These are phyloP conservation scores for Yponomeuta plumbellus DNA, from an alignment of 2,888 invertebrate genomes.

Conservation along the genomic window DNA sequence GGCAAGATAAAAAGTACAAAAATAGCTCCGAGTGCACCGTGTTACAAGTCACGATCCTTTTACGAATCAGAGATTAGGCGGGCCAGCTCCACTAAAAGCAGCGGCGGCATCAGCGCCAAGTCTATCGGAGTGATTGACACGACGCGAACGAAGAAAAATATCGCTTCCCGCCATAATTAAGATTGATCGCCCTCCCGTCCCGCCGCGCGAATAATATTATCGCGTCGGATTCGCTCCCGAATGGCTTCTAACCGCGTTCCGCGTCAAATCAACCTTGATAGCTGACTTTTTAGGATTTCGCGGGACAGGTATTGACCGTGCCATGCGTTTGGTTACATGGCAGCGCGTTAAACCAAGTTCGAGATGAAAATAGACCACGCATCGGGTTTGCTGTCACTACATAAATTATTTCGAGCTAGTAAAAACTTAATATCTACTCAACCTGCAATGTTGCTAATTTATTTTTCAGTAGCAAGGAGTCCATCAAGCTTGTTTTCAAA, in stretches of 20 bases:
- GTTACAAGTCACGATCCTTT: background rate
- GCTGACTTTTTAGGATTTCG: background rate
- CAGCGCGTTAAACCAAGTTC: no score
- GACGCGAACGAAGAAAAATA: constrained; percentile 34
- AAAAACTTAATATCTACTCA: no score
- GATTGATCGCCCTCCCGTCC: constrained; percentile 30
- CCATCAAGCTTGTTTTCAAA: no score
- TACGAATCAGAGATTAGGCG: background rate
- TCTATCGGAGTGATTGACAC: constrained; percentile 24
- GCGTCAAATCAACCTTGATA: constrained; percentile 2
- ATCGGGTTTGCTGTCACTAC: no score
- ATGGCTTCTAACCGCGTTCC: constrained; percentile 10
- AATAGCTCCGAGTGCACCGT: no score
- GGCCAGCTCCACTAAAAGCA: background rate
- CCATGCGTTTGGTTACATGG: background rate
- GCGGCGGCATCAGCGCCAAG: background rate
- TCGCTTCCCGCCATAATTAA: constrained; percentile 32
- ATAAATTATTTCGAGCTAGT: no score
- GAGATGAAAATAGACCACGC: no score
- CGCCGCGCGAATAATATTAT: constrained; percentile 16
- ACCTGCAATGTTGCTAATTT: no score
- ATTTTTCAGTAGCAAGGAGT: no score
- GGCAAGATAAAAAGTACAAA: no score
- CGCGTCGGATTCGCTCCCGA: constrained; percentile 7
- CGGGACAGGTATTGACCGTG: background rate